Conservation (phyloP, 1,140 invertebrate genomes). For the Aphaenogaster rudis region DNA sequence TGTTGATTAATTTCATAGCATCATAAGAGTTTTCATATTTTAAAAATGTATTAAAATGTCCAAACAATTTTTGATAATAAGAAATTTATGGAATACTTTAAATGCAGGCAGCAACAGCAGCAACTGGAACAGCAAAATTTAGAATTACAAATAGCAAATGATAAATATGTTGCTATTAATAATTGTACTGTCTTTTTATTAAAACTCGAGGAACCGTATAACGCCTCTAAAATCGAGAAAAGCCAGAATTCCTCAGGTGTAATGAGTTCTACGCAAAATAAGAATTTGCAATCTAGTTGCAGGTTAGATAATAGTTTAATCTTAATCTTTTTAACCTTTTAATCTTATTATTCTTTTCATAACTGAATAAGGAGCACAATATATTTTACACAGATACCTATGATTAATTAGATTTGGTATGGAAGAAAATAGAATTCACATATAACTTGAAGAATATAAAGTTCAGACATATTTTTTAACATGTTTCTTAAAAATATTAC, state of each 20-base stretch:
- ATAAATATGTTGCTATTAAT: too few relatives aligned
- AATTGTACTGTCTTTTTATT: too few relatives aligned
- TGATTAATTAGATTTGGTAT: background rate
- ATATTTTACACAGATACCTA: background rate
- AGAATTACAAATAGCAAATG: too few relatives aligned
- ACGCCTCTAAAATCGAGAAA: background rate
- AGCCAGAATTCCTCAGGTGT: background rate
- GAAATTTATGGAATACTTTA: background rate
- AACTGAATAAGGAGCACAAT: background rate
- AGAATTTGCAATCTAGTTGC: background rate
- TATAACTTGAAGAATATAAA: background rate
- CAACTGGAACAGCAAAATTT: too few relatives aligned
- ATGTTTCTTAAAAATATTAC: background rate
- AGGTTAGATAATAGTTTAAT: conserved; percentile 20
- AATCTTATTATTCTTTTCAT: background rate
- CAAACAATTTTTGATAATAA: background rate
- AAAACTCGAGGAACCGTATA: too few relatives aligned
- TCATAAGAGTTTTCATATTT: background rate
- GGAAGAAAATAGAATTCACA: background rate
- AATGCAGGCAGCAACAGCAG: background rate
- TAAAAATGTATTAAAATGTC: background rate
- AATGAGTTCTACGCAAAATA: background rate
- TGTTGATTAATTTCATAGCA: background rate
- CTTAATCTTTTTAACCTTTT: background rate
- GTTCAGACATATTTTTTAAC: background rate